A percentile compares a stretch with the other conserved stretches of the same genome.
Evolutionary conservation across 2,797 vertebrate species (phyloP).

Genomic region (Semaprochilodus insignis): DNA sequence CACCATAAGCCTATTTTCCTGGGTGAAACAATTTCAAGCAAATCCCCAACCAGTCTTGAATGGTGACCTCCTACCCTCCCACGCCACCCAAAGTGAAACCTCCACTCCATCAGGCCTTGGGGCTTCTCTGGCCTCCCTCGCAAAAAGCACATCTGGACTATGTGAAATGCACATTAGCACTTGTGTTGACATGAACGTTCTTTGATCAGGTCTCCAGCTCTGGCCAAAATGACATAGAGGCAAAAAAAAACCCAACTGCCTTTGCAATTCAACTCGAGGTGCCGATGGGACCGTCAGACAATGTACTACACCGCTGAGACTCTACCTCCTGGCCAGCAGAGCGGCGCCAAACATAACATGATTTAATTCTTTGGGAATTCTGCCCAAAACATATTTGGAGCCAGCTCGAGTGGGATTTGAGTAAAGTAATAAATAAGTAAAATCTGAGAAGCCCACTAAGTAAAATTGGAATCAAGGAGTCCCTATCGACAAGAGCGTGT

Average conservation of each 20-base stretch:
- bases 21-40: neutral
- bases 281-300: slow-evolving; percentile 19
- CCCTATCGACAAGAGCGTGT: neutral
- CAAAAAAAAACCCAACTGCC: slow-evolving; percentile 13
- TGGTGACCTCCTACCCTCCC: slow-evolving; percentile 30
- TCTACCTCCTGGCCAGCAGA: slow-evolving; percentile 25
- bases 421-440: slow-evolving; percentile 9
- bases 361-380: slow-evolving; percentile 32
- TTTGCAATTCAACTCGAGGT: slow-evolving; percentile 11
- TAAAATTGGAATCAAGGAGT: neutral
- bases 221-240: slow-evolving; percentile 38
- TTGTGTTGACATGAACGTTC: slow-evolving; percentile 64
- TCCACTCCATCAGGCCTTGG: slow-evolving; percentile 54
- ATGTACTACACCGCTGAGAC: slow-evolving; percentile 10
- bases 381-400: slow-evolving; percentile 19
- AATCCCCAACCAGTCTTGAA: slow-evolving; percentile 8
- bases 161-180: slow-evolving; percentile 73
- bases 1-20: slow-evolving; percentile 4
- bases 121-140: slow-evolving; percentile 67
- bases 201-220: slow-evolving; percentile 58
- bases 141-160: slow-evolving; percentile 75
- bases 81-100: slow-evolving; percentile 56
- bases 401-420: slow-evolving; percentile 3
- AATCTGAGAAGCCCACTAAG: slow-evolving; percentile 17
- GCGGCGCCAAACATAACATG: slow-evolving; percentile 16